phyloP scores from a whole-genome alignment of 2,113 vertebrate species.

The Tupaia tana region DNA sequence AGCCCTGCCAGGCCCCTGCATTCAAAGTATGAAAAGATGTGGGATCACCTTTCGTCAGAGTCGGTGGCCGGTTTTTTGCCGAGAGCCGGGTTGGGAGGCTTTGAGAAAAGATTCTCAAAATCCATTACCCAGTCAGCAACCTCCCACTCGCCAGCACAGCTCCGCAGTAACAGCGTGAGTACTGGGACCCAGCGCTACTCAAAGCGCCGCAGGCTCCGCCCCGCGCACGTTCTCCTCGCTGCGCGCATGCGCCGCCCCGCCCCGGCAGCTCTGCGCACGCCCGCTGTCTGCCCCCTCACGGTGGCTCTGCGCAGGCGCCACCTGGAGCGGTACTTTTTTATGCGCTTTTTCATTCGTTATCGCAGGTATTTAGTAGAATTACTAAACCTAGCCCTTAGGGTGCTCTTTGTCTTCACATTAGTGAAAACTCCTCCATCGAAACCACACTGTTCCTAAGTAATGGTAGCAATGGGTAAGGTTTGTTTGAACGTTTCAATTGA shows the following conservation, averaged over 20 bases:
- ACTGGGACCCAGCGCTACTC: rapidly evolving
- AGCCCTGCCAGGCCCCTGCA: background rate
- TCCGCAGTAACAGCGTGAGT: rapidly evolving
- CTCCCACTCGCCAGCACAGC: rapidly evolving
- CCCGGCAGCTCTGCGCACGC: background rate
- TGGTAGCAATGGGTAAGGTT: background rate
- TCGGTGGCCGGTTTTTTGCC: slow-evolving; percentile 88
- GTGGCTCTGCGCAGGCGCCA: background rate
- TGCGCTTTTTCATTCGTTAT: rapidly evolving
- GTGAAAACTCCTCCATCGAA: background rate
- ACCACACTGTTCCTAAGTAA: background rate
- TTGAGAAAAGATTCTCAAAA: slow-evolving; percentile 99
- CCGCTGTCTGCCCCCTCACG: rapidly evolving
- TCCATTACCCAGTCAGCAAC: slow-evolving; percentile 86
- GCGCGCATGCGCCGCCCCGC: background rate
- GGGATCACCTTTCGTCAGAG: slow-evolving; percentile 54
- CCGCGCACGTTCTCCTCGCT: background rate
- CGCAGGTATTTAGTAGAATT: rapidly evolving
- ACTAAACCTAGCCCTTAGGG: background rate
- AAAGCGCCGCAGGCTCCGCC: background rate
- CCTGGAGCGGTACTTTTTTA: rapidly evolving
- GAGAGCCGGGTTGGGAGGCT: slow-evolving; percentile 97
- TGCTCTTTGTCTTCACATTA: background rate
- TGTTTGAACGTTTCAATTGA: background rate
- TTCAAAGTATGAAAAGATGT: background rate